Evolutionary conservation across 1,140 invertebrate genomes (phyloP).

Genomic region (Aphis craccivora): DNA sequence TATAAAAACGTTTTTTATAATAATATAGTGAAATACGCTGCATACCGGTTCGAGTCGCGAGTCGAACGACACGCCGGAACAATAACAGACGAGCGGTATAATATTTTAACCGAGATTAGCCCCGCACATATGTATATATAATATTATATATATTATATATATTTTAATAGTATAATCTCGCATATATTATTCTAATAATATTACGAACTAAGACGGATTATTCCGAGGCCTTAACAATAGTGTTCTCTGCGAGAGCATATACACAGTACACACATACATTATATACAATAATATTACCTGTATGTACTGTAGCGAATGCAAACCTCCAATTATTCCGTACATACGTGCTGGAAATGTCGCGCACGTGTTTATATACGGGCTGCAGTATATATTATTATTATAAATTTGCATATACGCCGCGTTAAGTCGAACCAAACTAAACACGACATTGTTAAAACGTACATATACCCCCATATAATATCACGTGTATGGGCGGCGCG

Average conservation of each 20-base stretch:
- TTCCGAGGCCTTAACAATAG: neutral
- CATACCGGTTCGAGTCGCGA: neutral
- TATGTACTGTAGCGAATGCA: neutral
- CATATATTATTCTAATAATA: neutral
- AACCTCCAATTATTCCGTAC: slow-evolving; percentile 6
- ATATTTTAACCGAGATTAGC: slow-evolving; percentile 6
- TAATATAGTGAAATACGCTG: neutral
- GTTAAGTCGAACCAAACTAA: slow-evolving; percentile 30
- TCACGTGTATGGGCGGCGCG: neutral
- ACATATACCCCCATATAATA: neutral
- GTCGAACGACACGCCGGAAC: neutral
- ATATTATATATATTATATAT: neutral
- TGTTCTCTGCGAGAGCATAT: neutral
- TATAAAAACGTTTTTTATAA: neutral
- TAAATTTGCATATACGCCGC: neutral
- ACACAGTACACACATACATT: neutral
- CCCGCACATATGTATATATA: no score
- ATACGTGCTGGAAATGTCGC: neutral
- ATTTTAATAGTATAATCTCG: neutral
- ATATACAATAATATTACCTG: neutral
- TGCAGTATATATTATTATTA: neutral
- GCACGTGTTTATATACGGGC: neutral
- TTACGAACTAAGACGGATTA: slow-evolving; percentile 19
- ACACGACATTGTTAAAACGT: slow-evolving; percentile 36
- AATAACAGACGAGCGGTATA: neutral